Percentiles rank a stretch among this genome's conserved stretches.
Conservation (phyloP, 1,140 invertebrate species). For the Dinoponera quadriceps region DNA sequence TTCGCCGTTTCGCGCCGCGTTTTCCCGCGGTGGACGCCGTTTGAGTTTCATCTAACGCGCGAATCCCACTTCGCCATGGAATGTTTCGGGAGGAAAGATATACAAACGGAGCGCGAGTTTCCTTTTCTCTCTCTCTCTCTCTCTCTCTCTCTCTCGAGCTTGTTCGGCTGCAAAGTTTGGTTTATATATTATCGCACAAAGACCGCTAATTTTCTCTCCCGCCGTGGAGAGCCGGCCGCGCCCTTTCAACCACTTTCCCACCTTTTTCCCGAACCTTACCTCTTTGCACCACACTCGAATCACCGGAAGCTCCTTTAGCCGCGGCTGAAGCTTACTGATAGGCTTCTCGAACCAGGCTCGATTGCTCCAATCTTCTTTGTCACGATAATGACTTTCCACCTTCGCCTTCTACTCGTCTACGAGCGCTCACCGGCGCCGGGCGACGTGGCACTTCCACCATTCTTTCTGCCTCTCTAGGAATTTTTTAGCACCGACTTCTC, state of each 20-base stretch:
- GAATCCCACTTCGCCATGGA: background rate
- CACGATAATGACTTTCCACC: constrained; percentile 72
- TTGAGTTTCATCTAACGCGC: background rate
- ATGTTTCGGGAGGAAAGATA: constrained; percentile 15
- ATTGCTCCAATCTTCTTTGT: constrained; percentile 68
- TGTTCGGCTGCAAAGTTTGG: constrained; percentile 3
- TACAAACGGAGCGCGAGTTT: background rate
- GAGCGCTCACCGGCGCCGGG: background rate
- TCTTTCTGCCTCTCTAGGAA: background rate
- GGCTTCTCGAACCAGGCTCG: constrained; percentile 54
- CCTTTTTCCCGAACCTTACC: background rate
- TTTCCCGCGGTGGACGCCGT: background rate
- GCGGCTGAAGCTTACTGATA: constrained; percentile 63
- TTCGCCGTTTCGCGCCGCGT: constrained; percentile 13
- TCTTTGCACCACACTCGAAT: constrained; percentile 34
- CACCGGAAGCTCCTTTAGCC: constrained; percentile 36
- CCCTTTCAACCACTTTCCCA: background rate
- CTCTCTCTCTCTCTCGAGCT: background rate
- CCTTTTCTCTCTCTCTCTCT: too few species aligned
- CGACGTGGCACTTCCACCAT: background rate
- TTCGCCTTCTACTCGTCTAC: constrained; percentile 8
- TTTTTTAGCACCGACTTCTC: constrained; percentile 47
- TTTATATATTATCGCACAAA: constrained; percentile 16
- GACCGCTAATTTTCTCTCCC: constrained; percentile 16
- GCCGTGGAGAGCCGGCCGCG: background rate